Conservation (phyloP, 1,140 invertebrate genomes). For the Calliopsis andreniformis region DNA sequence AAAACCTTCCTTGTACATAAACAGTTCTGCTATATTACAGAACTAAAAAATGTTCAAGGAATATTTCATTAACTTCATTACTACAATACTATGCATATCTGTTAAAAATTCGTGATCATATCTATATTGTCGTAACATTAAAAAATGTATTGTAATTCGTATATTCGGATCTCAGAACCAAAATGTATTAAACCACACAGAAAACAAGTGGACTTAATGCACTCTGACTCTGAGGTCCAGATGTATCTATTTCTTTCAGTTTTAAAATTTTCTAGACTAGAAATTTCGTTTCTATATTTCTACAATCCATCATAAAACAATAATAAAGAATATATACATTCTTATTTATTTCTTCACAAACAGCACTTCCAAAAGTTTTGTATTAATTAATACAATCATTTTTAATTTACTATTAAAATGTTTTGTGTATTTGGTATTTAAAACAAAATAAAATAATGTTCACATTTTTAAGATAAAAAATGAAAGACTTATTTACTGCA, state of each 20-base stretch:
- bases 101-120: constrained; percentile 15
- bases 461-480: constrained; percentile 1
- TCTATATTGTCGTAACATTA: constrained; percentile 12
- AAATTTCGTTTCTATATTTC: neutral
- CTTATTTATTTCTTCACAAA: neutral
- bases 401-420: constrained; percentile 8
- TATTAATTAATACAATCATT: constrained; percentile 7
- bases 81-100: neutral
- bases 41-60: neutral
- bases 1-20: neutral
- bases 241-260: neutral
- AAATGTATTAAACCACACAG: too few relatives aligned
- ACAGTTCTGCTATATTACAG: constrained; percentile 12
- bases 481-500: neutral
- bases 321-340: neutral
- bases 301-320: neutral
- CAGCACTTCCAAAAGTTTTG: neutral
- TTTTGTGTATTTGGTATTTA: constrained; percentile 25
- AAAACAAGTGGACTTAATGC: too few relatives aligned
- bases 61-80: constrained; percentile 3
- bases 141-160: constrained; percentile 22
- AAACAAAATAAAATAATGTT: constrained; percentile 33
- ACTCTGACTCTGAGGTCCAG: too few relatives aligned
- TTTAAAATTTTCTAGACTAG: constrained; percentile 15
- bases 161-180: too few relatives aligned